Conservation (phyloP, 35 echinoderm and acorn worm species). For the Ophioderma brevispina region DNA sequence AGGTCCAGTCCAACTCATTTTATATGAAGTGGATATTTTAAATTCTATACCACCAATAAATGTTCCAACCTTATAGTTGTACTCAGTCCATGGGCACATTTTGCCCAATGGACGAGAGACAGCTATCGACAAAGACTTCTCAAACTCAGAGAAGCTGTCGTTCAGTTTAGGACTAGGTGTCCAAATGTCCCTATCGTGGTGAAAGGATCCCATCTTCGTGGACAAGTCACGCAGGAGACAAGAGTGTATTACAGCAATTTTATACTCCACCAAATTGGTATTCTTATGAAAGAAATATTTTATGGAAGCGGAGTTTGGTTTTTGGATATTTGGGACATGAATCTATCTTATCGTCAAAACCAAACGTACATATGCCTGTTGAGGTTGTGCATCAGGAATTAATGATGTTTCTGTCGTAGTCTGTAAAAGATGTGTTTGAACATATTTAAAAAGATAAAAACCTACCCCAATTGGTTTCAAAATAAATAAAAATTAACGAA, state of each 20-base stretch:
- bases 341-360: neutral
- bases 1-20: neutral
- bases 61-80: neutral
- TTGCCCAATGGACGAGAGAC: neutral
- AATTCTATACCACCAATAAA: neutral
- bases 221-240: neutral
- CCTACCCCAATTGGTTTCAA: no score
- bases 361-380: neutral
- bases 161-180: neutral
- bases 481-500: no score
- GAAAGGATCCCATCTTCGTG: neutral
- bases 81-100: constrained; percentile 12
- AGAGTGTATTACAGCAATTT: neutral
- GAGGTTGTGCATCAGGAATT: neutral
- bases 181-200: neutral
- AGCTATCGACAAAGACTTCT: neutral
- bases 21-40: neutral
- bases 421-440: no score
- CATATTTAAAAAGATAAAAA: no score
- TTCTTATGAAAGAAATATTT: neutral
- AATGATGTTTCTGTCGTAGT: neutral
- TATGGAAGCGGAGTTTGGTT: no score
- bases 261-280: neutral
- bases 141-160: neutral
- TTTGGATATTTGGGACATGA: neutral